Percentiles rank a stretch among this genome's conserved stretches.
phyloP scores from a whole-genome alignment of 1,140 invertebrate species.

The Micrasema minimum region DNA sequence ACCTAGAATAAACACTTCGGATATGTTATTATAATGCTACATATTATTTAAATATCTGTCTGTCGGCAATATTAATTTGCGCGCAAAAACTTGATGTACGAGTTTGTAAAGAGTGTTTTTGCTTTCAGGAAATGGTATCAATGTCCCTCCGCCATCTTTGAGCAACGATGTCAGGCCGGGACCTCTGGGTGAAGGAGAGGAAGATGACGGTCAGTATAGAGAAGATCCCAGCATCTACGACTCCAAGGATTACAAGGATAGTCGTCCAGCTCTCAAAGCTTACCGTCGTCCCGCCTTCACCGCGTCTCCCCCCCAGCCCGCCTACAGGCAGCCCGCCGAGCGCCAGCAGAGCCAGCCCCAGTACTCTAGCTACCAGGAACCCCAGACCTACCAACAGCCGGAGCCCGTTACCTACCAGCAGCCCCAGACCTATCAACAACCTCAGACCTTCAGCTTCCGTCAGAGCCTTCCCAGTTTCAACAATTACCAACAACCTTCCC shows the following conservation, averaged over 20 bases:
- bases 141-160: constrained; percentile 79
- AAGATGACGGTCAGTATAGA: constrained; percentile 84
- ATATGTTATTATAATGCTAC: neutral
- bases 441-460: constrained; percentile 35
- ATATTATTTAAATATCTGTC: neutral
- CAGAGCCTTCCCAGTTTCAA: constrained; percentile 20
- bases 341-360: constrained; percentile 39
- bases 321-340: constrained; percentile 51
- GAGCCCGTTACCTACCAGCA: constrained; percentile 53
- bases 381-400: constrained; percentile 51
- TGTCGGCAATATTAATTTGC: neutral
- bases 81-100: no score
- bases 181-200: constrained; percentile 71
- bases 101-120: no score
- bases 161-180: constrained; percentile 60
- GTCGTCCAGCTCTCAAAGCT: constrained; percentile 30
- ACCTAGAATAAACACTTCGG: no score
- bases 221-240: constrained; percentile 84
- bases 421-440: constrained; percentile 23
- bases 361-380: constrained; percentile 14
- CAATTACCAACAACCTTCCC: constrained; percentile 55
- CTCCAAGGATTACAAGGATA: constrained; percentile 58
- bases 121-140: constrained; percentile 75
- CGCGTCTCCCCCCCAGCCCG: constrained; percentile 45
- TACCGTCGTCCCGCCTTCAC: constrained; percentile 44